Base-by-base conservation (phyloP, 2,113 vertebrate species). In the Austrofundulus limnaeus region DNA sequence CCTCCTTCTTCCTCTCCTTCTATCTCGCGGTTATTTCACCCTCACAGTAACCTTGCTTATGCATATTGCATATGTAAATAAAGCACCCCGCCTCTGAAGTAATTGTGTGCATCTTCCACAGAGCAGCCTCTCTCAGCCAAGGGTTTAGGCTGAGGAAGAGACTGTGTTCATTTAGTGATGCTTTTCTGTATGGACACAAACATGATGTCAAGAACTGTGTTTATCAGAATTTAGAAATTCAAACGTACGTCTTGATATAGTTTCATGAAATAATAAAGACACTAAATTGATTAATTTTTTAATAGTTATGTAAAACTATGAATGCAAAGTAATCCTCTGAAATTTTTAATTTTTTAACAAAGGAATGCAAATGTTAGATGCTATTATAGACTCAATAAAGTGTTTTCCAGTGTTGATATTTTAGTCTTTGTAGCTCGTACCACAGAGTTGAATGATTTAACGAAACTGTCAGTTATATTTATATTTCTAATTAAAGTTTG, bases 41-140 rank as follows among this genome's bases (percentile, higher is more conserved):
- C 90, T 90, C 80, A 77, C 88, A 81, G 86, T 90, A 90, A 90
- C 90, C 90, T 91, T 90, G 88, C 88, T 89, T 90, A 90, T 89
- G 89, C 87, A 90, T 90, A 90, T 88, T 89, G 89, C 89, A 90
- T 91, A 93, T 94, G 92, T 93, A 94, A 94, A 94, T 94, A 90
- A 91, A 91, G 92, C 92, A 91, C 94, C 92, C 90, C 89, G 89
- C 93, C 94, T 92, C 84, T 90, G 91, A 90, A 91, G 94, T 95
- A 96, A 97, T 96, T 95, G 94, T 93, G 95, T 94, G 95, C 95
- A 94, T 93, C 94, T 93, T 93, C 91, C 86, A 85, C 89, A 86
- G 94, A 68, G 92, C 94, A 92, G 94, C 85, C 79, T 64, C 75
- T 87, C 82, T 86, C 77, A 65, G 78, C 70, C 39, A 61, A 41